Conservation (phyloP, 92 coral and sea anemone species). For the Actinernus sp. region DNA sequence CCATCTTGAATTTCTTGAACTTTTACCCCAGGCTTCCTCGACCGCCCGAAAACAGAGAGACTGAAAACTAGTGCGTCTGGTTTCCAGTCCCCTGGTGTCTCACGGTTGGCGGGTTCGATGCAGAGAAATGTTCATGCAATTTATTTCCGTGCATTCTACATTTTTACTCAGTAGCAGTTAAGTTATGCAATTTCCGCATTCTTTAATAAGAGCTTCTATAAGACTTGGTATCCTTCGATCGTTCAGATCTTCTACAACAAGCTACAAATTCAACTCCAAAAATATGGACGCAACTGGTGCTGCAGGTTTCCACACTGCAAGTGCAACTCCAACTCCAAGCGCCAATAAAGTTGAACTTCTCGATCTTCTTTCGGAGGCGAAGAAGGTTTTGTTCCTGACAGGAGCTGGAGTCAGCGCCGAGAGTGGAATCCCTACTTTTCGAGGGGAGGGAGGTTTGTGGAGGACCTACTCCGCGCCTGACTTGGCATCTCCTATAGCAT, state of each 20-base stretch:
- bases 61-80: no score
- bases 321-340: constrained; percentile 39
- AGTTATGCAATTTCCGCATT: no score
- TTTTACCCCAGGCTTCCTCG: not conserved
- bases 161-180: no score
- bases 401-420: constrained; percentile 99
- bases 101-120: no score
- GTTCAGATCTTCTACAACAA: no score
- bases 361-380: constrained; percentile 68
- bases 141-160: no score
- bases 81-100: no score
- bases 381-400: constrained; percentile 74
- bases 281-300: no score
- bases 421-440: constrained; percentile 98
- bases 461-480: constrained; percentile 86
- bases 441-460: constrained; percentile 99
- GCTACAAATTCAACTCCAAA: no score
- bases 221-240: no score
- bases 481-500: constrained; percentile 84
- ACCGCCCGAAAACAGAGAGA: not conserved
- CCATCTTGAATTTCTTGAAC: constrained; percentile 71
- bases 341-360: constrained; percentile 72
- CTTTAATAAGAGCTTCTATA: no score
- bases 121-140: not conserved
- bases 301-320: constrained; percentile 34